These are phyloP conservation scores for Polypterus bichir DNA, from an alignment of 2,113 vertebrate species.

Conservation along the genomic window DNA sequence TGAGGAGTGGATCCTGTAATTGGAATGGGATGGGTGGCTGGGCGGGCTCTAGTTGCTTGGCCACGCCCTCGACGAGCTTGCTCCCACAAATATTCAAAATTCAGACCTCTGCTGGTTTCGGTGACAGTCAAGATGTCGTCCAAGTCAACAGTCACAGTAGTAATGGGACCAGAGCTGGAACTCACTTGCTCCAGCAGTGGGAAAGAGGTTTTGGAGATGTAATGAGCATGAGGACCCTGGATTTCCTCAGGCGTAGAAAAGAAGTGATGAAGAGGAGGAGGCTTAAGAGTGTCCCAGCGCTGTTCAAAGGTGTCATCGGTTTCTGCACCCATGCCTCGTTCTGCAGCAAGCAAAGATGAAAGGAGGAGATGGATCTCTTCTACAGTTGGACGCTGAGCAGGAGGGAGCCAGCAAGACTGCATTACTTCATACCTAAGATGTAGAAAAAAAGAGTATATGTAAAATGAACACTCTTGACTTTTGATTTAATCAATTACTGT, in stretches of 20 bases:
- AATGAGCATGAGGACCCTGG: conserved; percentile 7
- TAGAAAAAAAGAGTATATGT: neutral
- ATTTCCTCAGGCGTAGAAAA: conserved; percentile 19
- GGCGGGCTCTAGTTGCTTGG: conserved; percentile 47
- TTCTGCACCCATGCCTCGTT: conserved; percentile 35
- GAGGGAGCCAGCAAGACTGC: conserved; percentile 79
- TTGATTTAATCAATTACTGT: no score
- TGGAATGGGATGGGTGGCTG: conserved; percentile 44
- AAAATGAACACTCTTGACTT: neutral
- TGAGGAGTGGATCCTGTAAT: conserved; percentile 48
- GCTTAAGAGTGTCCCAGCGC: conserved; percentile 71
- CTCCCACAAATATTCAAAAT: conserved; percentile 88
- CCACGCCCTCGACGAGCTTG: conserved; percentile 67
- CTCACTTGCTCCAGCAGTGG: conserved; percentile 63
- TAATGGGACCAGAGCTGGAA: conserved; percentile 38
- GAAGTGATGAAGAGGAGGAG: conserved; percentile 43
- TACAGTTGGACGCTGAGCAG: conserved; percentile 67
- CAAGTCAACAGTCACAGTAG: conserved; percentile 52
- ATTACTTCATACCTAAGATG: conserved; percentile 75
- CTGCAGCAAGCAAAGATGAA: conserved; percentile 66
- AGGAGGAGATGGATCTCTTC: conserved; percentile 77
- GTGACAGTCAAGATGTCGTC: conserved; percentile 83
- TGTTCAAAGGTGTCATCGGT: conserved; percentile 72
- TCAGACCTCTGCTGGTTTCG: conserved; percentile 80
- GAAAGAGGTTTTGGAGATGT: conserved; percentile 43